Evolutionary conservation across 2,113 vertebrate genomes (phyloP).

Genomic region (Cinclus cinclus): DNA sequence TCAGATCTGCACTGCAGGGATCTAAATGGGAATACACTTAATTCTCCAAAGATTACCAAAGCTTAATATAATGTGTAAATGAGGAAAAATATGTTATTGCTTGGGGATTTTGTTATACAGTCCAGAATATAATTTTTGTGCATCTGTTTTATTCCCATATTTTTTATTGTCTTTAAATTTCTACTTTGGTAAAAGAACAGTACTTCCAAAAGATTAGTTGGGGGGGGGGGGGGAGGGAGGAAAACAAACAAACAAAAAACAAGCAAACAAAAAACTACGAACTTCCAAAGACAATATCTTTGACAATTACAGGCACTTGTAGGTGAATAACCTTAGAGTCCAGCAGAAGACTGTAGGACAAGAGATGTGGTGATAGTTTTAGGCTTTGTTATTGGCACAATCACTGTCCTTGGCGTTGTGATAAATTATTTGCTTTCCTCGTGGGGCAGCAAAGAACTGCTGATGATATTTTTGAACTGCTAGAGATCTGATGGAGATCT

Average conservation of each 20-base stretch:
- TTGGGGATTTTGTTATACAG: neutral
- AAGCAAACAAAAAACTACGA: too few species aligned
- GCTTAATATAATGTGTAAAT: neutral
- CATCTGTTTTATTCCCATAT: neutral
- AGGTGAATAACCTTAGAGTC: neutral
- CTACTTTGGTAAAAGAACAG: neutral
- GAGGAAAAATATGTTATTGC: neutral
- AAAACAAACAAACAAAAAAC: too few species aligned
- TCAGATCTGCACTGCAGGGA: neutral
- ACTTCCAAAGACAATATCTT: neutral
- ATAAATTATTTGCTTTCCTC: neutral
- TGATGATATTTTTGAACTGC: neutral
- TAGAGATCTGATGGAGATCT: neutral
- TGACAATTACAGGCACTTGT: neutral
- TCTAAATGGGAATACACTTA: neutral
- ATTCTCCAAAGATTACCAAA: neutral
- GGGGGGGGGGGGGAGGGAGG: too few species aligned
- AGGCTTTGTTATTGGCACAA: neutral
- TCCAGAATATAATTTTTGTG: neutral
- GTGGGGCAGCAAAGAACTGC: neutral
- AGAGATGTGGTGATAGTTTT: neutral
- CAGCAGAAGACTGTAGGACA: neutral
- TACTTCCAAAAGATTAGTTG: neutral
- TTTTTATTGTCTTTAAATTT: neutral
- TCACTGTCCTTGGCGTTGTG: neutral